Base-by-base conservation (phyloP, 1,140 invertebrate genomes). In the Andrena cerasifolii region DNA sequence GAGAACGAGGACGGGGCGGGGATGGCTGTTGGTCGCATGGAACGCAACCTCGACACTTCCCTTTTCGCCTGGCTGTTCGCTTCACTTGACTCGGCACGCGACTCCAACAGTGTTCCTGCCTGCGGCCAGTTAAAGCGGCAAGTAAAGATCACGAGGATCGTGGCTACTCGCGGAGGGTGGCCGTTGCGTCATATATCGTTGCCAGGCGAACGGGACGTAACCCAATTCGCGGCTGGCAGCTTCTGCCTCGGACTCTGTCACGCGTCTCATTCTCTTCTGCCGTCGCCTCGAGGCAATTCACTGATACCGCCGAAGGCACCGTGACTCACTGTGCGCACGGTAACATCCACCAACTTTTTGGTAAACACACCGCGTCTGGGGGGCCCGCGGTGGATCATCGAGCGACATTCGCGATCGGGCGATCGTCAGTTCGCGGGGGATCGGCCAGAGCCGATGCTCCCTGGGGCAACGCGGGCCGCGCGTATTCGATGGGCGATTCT, bases 181-280 rank as follows among this genome's bases (percentile, higher is more conserved):
- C 33, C 45, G 66, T 71, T 71, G 75, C 67, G 67, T 77, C 75
- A 70, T 70, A 62, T 77, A 62, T 77, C 75, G 75, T 77, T 70
- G 75, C 75, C 75, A 77, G 75, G 75, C 75, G 67, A 77, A 77
- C 67, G 58, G 75, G 75, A 81, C 68, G 65, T 78, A 81, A 81
- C 73, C 79, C 73, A 80, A 80, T 77, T 77, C 74, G 65, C 67
- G 56, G 26, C 59, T 73, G 59, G 51, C 59, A 78, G 61, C 66
- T 65, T 77, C 63, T 28, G 24, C 68, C 10, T 59, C 54, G 31
- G 14, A 33, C 26, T 33, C 36, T 66, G 31, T 78, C 40, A 33
- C 67, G 43, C 43, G 63, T 76, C 61, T 72, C 75, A 78, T 62
- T 77, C 65, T 70, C 51, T n/a, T 66, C 61, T 45, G 16, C 36